Evolutionary conservation across 2,113 vertebrate genomes (phyloP).

Genomic region (Poicephalus meyeri): DNA sequence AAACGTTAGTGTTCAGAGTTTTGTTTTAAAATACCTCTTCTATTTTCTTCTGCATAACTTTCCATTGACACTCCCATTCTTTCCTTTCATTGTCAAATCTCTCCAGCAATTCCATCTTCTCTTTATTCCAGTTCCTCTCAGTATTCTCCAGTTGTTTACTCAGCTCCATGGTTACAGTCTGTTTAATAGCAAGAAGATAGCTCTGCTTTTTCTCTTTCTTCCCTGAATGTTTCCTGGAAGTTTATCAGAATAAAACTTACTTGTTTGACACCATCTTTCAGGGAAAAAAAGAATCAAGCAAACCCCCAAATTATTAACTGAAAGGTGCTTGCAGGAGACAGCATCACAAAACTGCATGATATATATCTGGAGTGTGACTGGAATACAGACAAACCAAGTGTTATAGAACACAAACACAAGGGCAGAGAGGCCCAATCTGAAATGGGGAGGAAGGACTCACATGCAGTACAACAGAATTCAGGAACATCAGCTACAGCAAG

Average conservation of each 20-base stretch:
- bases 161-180: slow-evolving; percentile 85
- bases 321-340: neutral
- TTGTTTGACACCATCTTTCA: slow-evolving; percentile 74
- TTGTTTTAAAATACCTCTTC: slow-evolving; percentile 83
- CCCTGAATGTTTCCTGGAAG: slow-evolving; percentile 69
- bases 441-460: neutral
- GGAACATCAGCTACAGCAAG: neutral
- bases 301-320: neutral
- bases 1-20: neutral
- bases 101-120: slow-evolving; percentile 91
- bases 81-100: slow-evolving; percentile 92
- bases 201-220: slow-evolving; percentile 77
- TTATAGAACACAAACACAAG: neutral
- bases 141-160: slow-evolving; percentile 83
- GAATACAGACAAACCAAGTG: neutral
- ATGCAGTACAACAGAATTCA: neutral
- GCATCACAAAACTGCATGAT: accelerated
- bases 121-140: slow-evolving; percentile 86
- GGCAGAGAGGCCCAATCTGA: neutral
- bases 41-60: slow-evolving; percentile 95
- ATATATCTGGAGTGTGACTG: neutral
- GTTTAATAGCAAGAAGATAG: slow-evolving; percentile 72
- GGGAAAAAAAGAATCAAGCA: neutral
- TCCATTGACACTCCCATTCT: slow-evolving; percentile 96
- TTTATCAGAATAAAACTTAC: slow-evolving; percentile 62